Percentiles rank a stretch among this genome's conserved stretches.
Evolutionary conservation across 2,113 vertebrate genomes (phyloP).

Genomic region (Lamprotornis superbus): DNA sequence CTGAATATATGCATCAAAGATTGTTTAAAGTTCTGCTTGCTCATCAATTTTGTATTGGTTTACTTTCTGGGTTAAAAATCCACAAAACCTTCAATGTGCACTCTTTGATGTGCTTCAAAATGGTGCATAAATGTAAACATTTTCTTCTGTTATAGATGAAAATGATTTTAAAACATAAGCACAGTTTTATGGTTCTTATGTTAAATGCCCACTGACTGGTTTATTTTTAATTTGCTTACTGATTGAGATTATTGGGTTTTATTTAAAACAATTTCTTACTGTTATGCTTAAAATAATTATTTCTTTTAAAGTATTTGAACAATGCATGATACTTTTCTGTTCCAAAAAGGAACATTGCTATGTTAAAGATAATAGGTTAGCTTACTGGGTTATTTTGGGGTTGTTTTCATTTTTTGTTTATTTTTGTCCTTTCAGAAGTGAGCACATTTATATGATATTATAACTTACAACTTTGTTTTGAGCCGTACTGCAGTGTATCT

Average conservation of each 20-base stretch:
- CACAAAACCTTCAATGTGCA: conserved; percentile 41
- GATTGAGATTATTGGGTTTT: background rate
- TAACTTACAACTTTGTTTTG: background rate
- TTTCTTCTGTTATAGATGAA: conserved; percentile 63
- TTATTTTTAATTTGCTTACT: conserved; percentile 56
- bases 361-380: background rate
- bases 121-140: conserved; percentile 63
- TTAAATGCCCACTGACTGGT: conserved; percentile 52
- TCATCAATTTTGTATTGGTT: conserved; percentile 69
- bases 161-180: conserved; percentile 59
- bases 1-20: conserved; percentile 46
- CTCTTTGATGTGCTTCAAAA: conserved; percentile 74
- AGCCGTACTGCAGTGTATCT: background rate
- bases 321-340: background rate
- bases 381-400: background rate
- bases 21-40: conserved; percentile 64
- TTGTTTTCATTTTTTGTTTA: background rate
- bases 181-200: conserved; percentile 58
- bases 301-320: background rate
- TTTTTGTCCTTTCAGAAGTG: background rate
- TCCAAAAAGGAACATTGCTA: background rate
- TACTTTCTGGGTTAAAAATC: conserved; percentile 22
- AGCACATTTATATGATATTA: background rate
- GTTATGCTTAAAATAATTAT: background rate
- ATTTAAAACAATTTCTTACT: background rate